Evolutionary conservation across 2,888 invertebrate genomes (phyloP).

Genomic region (Pedicia rivosa): DNA sequence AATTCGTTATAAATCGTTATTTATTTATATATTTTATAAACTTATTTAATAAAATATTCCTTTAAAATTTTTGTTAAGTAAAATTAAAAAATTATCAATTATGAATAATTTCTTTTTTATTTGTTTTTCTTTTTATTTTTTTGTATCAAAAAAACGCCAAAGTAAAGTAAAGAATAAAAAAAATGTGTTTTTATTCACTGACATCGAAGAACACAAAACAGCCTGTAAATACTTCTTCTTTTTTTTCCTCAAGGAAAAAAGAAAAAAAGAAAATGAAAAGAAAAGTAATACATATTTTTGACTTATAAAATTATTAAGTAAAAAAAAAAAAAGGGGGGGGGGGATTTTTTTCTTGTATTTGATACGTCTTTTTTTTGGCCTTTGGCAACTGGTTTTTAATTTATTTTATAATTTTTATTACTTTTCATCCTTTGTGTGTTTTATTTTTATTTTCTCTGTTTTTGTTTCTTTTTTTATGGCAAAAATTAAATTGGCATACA

Average conservation of each 20-base stretch:
- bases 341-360: slow-evolving; percentile 2
- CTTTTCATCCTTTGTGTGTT: neutral
- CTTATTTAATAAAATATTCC: too few species aligned
- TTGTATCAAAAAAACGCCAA: too few species aligned
- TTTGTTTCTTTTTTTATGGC: slow-evolving; percentile 2
- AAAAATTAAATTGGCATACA: slow-evolving; percentile 1
- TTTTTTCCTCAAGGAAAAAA: neutral
- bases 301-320: neutral
- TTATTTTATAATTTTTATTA: neutral
- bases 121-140: too few species aligned
- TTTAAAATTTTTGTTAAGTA: too few species aligned
- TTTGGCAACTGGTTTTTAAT: slow-evolving; percentile 5
- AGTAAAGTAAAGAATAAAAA: too few species aligned
- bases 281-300: slow-evolving; percentile 1
- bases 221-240: too few species aligned
- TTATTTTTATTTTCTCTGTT: slow-evolving; percentile 1
- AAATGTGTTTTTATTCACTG: too few species aligned
- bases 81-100: too few species aligned
- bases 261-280: slow-evolving; percentile 1
- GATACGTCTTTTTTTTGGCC: slow-evolving; percentile 1
- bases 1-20: too few species aligned
- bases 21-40: too few species aligned
- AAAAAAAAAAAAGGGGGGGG: neutral
- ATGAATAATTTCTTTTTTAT: too few species aligned
- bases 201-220: too few species aligned